phyloP scores from a whole-genome alignment of 2,113 vertebrate species.

The Malurus cyaneus region DNA sequence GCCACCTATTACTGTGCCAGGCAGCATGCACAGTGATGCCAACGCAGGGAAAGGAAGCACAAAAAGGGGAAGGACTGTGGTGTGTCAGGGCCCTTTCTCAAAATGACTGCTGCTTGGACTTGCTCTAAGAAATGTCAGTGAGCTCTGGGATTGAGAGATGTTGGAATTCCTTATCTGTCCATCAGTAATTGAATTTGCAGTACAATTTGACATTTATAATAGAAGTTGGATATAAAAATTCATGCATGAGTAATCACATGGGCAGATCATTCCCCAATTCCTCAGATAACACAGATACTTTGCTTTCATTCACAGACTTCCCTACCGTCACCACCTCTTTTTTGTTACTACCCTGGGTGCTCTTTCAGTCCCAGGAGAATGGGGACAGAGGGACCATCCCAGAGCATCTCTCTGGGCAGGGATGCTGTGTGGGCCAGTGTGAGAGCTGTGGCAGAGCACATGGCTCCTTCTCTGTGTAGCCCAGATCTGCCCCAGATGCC shows the following conservation, averaged over 20 bases:
- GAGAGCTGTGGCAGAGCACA: not conserved
- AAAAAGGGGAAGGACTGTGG: not conserved
- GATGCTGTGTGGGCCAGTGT: not conserved
- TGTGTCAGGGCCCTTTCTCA: not conserved
- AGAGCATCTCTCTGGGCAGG: not conserved
- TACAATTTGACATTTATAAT: not conserved
- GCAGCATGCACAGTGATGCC: not conserved
- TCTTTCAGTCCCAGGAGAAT: not conserved
- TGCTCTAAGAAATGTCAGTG: not conserved
- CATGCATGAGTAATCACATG: not conserved
- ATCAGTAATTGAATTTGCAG: not conserved
- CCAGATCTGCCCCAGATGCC: not conserved
- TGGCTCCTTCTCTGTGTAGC: not conserved
- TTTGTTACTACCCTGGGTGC: not conserved
- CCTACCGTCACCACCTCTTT: not conserved
- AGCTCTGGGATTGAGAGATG: not conserved
- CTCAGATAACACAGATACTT: not conserved
- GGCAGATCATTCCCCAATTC: not conserved
- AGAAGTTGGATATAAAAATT: not conserved
- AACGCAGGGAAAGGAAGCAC: not conserved
- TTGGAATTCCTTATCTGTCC: not conserved
- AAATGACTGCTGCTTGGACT: not conserved
- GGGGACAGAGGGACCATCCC: not conserved
- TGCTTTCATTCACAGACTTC: not conserved
- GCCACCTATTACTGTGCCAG: constrained; percentile 11